Evolutionary conservation across 2,797 vertebrate genomes (phyloP), one percentile per base, ranked within the genome.

Genomic region (Rhinoraja longicauda): DNA sequence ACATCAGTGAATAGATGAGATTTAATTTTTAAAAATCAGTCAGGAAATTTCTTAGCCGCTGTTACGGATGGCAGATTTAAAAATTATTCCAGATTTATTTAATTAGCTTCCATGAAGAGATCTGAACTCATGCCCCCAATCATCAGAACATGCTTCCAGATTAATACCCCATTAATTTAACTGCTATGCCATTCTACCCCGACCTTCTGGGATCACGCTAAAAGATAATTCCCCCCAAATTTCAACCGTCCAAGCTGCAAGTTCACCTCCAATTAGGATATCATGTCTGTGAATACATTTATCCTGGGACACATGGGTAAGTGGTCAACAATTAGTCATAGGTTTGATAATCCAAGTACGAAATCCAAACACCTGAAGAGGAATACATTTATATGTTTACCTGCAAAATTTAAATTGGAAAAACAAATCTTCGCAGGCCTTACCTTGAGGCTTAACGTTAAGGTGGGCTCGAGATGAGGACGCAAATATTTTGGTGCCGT

Each of bases 401-500:
- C 19, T 93, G 64, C 15, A 72, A 32, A 24, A 6, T 36, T 45
- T 29, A 75, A 0, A 32, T 94, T 2, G 93, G 73, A 79, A 24
- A 93, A 94, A 67, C 15, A 88, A 64, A 64, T 88, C 15, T 36
- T 0, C 19, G 21, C 84, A 88, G 53, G 1, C n/a, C 95, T 95
- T 96, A 98, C 99, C 98, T 98, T 99, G 53, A 99, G 96, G 94
- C 98, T 98, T 94, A 99, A 96, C 94, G 99, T 98, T 94, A 99
- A 96, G 0, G 98, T 99, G 82, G 98, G 96, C 96, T 99, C 99
- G 95, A 99, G 96, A 94, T 99, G 97, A 90, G 98, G 98, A 93
- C 98, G 96, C 94, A 99, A 96, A 95, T 98, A 99, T 95, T 99
- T 99, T 0, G 99, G 99, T 36, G 98, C 98, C 0, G 98, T 98